Base-by-base conservation (phyloP, 2,797 vertebrate species). In the Sternotherus odoratus region DNA sequence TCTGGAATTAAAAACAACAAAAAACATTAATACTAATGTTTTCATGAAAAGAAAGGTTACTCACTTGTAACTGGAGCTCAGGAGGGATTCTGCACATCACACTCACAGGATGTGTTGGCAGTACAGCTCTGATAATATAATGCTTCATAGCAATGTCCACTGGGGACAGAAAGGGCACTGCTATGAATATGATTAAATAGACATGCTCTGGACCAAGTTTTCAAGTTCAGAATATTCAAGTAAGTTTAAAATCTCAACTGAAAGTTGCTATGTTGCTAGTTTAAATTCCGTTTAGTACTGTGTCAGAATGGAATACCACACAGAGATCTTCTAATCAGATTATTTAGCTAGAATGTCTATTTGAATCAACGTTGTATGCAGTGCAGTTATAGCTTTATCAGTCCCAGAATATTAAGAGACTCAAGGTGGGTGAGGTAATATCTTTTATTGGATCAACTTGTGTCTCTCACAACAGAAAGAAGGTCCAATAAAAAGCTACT, bases 1-100 rank as follows among this genome's bases (percentile, higher is more conserved):
- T 99, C 99, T 99, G 95, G 3, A 81, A 89, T 69, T 46, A 95
- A 81, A 50, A 49, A 5, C 4, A 92, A 13, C 69, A 86, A 90
- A 95, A 19, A 78, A 12, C 2, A 92, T 39, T 51, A 92, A 46
- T 2, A 87, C 63, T 17, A 60, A 23, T 49, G n/a, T 88, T 90
- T 89, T 53, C 66, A 81, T 28, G 82, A 74, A 23, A 1, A 0
- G 82, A 36, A 6, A 83, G 36, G 39, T 23, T 36, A 84, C 72
- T 72, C n/a, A 74, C 49, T 83, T 69, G 49, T 36, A 79, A 79
- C 9, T 49, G 13, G 30, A 79, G 50, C 19, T 50, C 49, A 39
- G 19, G 77, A 39, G 13, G 17, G 23, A n/a, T 12, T 63, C n/a
- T 33, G 57, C 13, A 60, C 15, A 49, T 39, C 24, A 54, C 17